Evolutionary conservation across 2,888 invertebrate species (phyloP).

Genomic region (Temnothorax unifasciatus): DNA sequence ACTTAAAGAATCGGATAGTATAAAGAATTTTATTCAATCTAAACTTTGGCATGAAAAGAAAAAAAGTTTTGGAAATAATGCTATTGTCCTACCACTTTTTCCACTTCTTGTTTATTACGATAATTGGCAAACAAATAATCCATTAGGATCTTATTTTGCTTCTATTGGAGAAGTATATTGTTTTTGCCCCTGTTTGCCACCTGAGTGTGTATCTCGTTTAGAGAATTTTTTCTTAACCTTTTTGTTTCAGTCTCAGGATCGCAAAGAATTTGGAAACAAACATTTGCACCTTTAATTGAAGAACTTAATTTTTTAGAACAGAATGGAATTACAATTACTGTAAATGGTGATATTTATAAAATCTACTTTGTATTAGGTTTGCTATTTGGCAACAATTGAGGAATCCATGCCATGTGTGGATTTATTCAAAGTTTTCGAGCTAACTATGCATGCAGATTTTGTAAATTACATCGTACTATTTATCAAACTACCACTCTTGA

Average conservation of each 20-base stretch:
- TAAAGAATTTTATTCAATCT: neutral
- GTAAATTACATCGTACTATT: neutral
- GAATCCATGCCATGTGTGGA: neutral
- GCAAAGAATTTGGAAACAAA: constrained; percentile 33
- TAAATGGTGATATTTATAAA: neutral
- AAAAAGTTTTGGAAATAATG: neutral
- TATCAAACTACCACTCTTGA: neutral
- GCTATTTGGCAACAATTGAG: neutral
- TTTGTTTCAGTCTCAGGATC: neutral
- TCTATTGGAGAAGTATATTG: neutral
- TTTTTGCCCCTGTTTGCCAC: constrained; percentile 15
- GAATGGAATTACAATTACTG: constrained; percentile 3
- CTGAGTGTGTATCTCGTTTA: constrained; percentile 7
- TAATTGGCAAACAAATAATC: constrained; percentile 13
- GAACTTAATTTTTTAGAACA: constrained; percentile 19
- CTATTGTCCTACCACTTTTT: constrained; percentile 6
- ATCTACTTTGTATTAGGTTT: constrained; percentile 6
- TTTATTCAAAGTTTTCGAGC: neutral
- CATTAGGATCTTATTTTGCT: neutral
- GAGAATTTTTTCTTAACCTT: constrained; percentile 17
- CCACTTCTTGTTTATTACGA: constrained; percentile 10
- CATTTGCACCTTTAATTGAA: constrained; percentile 18
- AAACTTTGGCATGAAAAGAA: constrained; percentile 1
- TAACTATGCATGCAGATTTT: neutral
- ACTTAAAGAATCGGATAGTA: neutral